These are phyloP conservation scores for Latrodectus hesperus DNA, from an alignment of 2,888 invertebrate species.

Conservation along the genomic window DNA sequence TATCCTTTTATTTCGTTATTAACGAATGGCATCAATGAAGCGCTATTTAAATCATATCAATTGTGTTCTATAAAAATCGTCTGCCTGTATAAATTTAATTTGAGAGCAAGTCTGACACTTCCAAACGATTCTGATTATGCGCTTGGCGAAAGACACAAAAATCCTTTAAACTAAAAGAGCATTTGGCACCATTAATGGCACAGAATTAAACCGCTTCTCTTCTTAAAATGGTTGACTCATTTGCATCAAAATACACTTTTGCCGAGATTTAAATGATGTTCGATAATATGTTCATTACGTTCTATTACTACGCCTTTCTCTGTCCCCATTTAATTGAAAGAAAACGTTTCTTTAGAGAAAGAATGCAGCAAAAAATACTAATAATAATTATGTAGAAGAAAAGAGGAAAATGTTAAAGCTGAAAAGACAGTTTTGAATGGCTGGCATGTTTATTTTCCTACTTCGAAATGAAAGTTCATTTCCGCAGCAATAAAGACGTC, in stretches of 20 bases:
- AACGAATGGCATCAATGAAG: not conserved
- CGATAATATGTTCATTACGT: slow-evolving; percentile 38
- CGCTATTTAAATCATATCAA: not conserved
- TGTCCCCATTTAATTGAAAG: slow-evolving; percentile 24
- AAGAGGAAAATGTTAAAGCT: not conserved
- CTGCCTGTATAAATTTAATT: no score
- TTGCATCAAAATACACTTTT: slow-evolving; percentile 59
- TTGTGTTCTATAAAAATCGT: no score
- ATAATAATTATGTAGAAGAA: not conserved
- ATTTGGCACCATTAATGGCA: slow-evolving; percentile 10
- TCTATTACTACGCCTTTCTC: not conserved
- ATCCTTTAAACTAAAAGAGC: slow-evolving; percentile 5
- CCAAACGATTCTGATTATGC: slow-evolving; percentile 4
- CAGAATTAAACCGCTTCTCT: slow-evolving; percentile 13
- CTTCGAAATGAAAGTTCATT: slow-evolving; percentile 50
- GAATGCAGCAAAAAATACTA: slow-evolving; percentile 1
- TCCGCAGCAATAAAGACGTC: slow-evolving; percentile 45
- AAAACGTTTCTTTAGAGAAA: slow-evolving; percentile 36
- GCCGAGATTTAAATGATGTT: slow-evolving; percentile 20
- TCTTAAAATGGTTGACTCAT: slow-evolving; percentile 8
- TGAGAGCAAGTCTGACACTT: not conserved
- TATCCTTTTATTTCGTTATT: slow-evolving; percentile 1
- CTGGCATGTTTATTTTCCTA: slow-evolving; percentile 14
- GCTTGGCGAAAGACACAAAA: no score
- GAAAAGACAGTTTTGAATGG: not conserved